phyloP scores from a whole-genome alignment of 1,140 invertebrate species.

The Nixonia krombeini region DNA sequence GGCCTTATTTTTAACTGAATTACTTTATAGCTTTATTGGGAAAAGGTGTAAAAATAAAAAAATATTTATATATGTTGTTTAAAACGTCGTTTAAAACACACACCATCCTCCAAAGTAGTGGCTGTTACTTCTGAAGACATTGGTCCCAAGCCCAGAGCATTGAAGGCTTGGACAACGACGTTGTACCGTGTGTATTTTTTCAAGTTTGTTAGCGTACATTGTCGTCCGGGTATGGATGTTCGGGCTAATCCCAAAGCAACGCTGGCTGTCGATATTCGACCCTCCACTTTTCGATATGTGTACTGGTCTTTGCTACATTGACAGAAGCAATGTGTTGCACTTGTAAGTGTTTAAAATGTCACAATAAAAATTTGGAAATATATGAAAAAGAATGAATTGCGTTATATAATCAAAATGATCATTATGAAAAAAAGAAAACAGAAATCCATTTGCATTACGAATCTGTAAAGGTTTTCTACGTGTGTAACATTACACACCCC shows the following conservation, averaged over 20 bases:
- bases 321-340: no score
- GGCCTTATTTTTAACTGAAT: no score
- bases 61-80: no score
- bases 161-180: constrained; percentile 93
- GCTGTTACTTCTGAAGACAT: constrained; percentile 85
- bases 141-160: constrained; percentile 90
- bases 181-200: constrained; percentile 91
- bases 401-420: constrained; percentile 10
- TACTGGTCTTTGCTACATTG: constrained; percentile 65
- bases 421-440: neutral
- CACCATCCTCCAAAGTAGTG: constrained; percentile 91
- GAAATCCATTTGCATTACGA: constrained; percentile 14
- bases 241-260: constrained; percentile 65
- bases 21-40: no score
- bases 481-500: constrained; percentile 51
- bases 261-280: constrained; percentile 66
- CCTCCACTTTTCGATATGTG: constrained; percentile 66
- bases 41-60: no score
- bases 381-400: neutral
- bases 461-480: constrained; percentile 16
- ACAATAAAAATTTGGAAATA: constrained; percentile 50
- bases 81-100: constrained; percentile 57
- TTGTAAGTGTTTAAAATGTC: no score
- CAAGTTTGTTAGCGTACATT: constrained; percentile 71
- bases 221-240: constrained; percentile 66